Evolutionary conservation across 2,113 vertebrate genomes (phyloP).

Genomic region (Edolisoma coerulescens): DNA sequence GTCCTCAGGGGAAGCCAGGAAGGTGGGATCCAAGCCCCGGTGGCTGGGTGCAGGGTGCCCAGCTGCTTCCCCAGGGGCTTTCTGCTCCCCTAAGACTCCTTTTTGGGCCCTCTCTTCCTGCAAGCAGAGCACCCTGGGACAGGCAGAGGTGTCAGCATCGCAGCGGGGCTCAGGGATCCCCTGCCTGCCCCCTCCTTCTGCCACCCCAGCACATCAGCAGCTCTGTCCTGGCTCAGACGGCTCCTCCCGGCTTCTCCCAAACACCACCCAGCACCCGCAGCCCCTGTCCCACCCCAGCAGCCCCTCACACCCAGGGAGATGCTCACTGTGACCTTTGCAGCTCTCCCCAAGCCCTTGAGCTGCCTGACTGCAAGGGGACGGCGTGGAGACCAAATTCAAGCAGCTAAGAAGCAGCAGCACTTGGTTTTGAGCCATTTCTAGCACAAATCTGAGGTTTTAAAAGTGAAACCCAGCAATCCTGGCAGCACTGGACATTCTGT

Average conservation of each 20-base stretch:
- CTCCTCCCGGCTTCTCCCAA: neutral
- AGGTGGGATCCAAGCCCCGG: neutral
- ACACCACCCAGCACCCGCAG: neutral
- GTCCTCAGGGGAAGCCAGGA: neutral
- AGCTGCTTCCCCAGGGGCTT: neutral
- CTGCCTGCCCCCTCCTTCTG: neutral
- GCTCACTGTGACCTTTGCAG: neutral
- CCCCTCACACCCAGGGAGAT: accelerated
- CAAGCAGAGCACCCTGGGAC: too few relatives aligned
- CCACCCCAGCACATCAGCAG: neutral
- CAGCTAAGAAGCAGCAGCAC: neutral
- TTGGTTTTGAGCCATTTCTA: neutral
- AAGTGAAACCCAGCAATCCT: neutral
- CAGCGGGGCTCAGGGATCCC: neutral
- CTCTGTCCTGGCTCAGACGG: neutral
- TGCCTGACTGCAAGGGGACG: neutral
- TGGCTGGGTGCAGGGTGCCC: accelerated
- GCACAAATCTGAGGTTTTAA: neutral
- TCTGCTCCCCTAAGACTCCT: neutral
- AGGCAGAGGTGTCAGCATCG: neutral
- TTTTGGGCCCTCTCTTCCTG: neutral
- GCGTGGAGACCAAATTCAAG: accelerated
- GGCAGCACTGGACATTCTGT: neutral
- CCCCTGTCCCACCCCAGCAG: neutral
- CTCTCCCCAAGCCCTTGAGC: neutral